Base-by-base conservation (phyloP, 2,888 invertebrate species). In the Lydus trimaculatus region DNA sequence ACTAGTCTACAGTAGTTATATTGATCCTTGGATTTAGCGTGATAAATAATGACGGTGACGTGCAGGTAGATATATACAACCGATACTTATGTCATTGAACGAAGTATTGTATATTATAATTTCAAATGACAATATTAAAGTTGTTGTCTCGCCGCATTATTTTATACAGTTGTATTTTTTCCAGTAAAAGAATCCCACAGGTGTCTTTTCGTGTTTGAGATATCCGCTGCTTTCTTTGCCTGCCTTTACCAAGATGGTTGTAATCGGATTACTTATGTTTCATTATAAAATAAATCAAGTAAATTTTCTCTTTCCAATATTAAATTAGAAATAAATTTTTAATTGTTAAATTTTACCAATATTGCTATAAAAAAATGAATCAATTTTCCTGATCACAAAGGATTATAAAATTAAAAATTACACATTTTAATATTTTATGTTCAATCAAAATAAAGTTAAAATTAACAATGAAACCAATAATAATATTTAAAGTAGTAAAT, bases 21-120 rank as follows among this genome's bases (percentile, higher is more conserved):
- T 43, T n/a, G 43, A 43, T 43, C 43, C 43, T 43, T 43, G 43
- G 5, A n/a, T 43, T 43, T 43, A n/a, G 43, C 43, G 43, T 43
- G 43, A 43, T 17, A n/a, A 17, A 8, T 5, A n/a, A 43, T n/a
- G 17, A 43, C n/a, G 43, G 5, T 43, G 43, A 43, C 43, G 43
- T 43, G 43, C 7, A 17, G 3, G 43, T 17, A 17, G 3, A 4
- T 4, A 28, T 28, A 28, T 33, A 33, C 11, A 43, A 43, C 43
- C 43, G 43, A 17, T 43, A 43, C 43, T 43, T 43, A 43, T 17
- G 43, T 43, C 43, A 17, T 43, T 43, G 43, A 43, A 43, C 43
- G 43, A 17, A 11, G n/a, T n/a, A n/a, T 2, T 43, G 5, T 43
- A 43, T 17, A 43, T 43, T 43, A 43, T n/a, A 43, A 43, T 43